Percentiles rank a stretch among this genome's conserved stretches.
Evolutionary conservation across 2,888 invertebrate genomes (phyloP).

Genomic region (Miltochrista miniata): DNA sequence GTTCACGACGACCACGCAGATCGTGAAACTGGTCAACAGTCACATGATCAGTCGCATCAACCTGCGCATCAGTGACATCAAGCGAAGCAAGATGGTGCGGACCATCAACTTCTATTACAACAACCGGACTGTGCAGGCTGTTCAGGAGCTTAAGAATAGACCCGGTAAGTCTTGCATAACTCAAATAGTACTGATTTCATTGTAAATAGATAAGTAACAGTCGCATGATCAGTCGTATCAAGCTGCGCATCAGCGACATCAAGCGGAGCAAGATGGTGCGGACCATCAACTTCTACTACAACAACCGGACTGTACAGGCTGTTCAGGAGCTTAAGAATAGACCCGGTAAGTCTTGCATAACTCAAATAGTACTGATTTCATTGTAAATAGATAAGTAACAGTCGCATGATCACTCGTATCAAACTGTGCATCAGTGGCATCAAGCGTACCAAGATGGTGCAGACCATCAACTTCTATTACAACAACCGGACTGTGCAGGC

Average conservation of each 20-base stretch:
- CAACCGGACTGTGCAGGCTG: conserved; percentile 97
- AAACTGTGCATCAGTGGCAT: conserved; percentile 96
- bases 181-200: no score
- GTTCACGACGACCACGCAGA: conserved; percentile 98
- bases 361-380: no score
- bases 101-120: conserved; percentile 98
- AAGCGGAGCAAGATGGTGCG: conserved; percentile 99
- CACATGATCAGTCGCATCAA: conserved; percentile 98
- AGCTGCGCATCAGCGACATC: conserved; percentile 95
- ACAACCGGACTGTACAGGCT: conserved; percentile 97
- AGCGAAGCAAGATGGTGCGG: conserved; percentile 98
- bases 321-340: conserved; percentile 99
- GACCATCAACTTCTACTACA: conserved; percentile 97
- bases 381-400: no score
- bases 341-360: conserved; percentile 85
- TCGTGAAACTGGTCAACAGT: conserved; percentile 97
- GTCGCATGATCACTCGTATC: conserved; percentile 97
- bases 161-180: conserved; percentile 86
- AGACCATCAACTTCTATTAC: conserved; percentile 97
- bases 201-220: no score
- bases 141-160: conserved; percentile 98
- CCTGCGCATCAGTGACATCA: conserved; percentile 96
- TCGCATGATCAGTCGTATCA: conserved; percentile 97
- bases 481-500: conserved; percentile 98
- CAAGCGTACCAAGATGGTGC: conserved; percentile 98